These are phyloP conservation scores for Furnarius figulus DNA, from an alignment of 2,113 vertebrate species.

Conservation along the genomic window DNA sequence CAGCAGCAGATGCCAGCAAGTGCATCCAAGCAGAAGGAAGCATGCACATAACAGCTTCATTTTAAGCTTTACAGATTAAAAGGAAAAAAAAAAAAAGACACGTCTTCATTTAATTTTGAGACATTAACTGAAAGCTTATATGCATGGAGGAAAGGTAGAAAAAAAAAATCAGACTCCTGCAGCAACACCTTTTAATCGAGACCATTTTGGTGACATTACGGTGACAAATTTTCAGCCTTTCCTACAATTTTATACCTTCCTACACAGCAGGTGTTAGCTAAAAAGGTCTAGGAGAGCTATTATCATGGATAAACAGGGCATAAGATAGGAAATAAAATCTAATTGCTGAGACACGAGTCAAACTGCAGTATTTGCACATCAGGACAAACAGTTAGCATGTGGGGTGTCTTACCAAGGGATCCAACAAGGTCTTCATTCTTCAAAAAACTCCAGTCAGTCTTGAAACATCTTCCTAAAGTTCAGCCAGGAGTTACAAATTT, in stretches of 20 bases:
- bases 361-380: neutral
- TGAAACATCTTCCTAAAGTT: neutral
- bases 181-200: neutral
- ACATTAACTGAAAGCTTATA: neutral
- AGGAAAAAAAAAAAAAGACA: neutral
- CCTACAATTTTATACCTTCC: slow-evolving; percentile 24
- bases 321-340: slow-evolving; percentile 27
- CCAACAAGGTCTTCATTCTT: neutral
- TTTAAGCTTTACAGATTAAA: neutral
- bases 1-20: neutral
- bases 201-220: neutral
- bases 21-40: neutral
- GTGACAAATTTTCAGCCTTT: slow-evolving; percentile 26
- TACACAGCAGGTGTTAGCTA: slow-evolving; percentile 13
- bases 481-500: neutral
- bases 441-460: neutral
- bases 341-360: neutral
- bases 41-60: neutral
- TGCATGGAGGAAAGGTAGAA: neutral
- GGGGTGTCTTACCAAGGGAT: neutral
- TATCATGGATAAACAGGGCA: neutral
- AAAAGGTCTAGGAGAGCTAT: neutral
- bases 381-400: neutral
- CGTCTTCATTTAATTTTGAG: slow-evolving; percentile 6
- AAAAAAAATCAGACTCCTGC: neutral